Evolutionary conservation across 2,113 vertebrate species (phyloP).

Genomic region (Okapia johnstoni): DNA sequence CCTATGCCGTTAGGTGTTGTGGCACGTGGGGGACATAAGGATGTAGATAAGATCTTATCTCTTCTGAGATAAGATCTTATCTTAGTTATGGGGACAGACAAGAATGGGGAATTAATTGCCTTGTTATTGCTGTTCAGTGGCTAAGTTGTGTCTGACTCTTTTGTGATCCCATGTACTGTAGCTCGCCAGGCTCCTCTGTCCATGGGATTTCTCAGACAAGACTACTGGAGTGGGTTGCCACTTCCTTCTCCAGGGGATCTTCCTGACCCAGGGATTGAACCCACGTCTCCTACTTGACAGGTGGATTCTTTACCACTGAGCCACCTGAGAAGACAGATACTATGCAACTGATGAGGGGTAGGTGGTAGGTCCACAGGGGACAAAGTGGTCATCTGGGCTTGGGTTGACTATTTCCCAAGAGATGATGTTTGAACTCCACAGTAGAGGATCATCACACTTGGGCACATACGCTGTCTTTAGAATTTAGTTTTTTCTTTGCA

Average conservation of each 20-base stretch:
- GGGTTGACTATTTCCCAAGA: not conserved
- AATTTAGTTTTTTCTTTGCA: not conserved
- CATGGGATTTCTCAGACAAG: not conserved
- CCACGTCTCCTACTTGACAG: accelerated
- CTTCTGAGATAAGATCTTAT: not conserved
- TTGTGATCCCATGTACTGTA: not conserved
- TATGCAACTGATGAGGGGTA: not conserved
- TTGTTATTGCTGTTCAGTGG: not conserved
- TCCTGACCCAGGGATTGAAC: not conserved
- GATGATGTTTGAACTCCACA: not conserved
- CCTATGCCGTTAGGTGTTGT: not conserved
- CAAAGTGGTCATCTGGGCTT: not conserved
- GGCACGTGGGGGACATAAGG: not conserved
- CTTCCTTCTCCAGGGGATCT: not conserved
- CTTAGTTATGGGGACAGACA: not conserved
- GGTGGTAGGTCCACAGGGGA: not conserved
- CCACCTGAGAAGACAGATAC: not conserved
- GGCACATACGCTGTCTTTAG: not conserved
- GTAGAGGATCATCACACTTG: not conserved
- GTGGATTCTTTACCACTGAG: not conserved
- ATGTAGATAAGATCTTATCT: not conserved
- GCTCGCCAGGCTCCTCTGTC: not conserved
- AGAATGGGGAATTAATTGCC: not conserved
- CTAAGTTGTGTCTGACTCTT: not conserved
- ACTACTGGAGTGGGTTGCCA: not conserved